Percentiles rank a stretch among this genome's conserved stretches.
Conservation (phyloP, 1,140 invertebrate species). For the Uloborus diversus region DNA sequence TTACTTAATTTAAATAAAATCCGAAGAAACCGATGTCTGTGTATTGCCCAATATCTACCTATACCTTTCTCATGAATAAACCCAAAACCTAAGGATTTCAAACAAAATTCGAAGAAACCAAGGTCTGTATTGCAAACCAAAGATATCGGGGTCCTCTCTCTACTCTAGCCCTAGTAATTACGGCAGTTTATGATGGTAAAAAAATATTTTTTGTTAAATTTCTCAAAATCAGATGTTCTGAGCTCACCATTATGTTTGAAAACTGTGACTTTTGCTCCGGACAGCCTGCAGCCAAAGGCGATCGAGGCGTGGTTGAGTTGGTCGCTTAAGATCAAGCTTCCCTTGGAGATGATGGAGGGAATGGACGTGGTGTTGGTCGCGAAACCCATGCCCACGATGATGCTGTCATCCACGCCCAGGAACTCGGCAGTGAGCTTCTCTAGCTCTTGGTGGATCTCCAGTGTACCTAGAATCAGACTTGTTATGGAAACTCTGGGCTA, state of each 20-base stretch:
- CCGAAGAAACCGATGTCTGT: too few relatives aligned
- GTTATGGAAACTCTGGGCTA: too few relatives aligned
- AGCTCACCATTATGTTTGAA: conserved; percentile 80
- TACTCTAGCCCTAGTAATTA: not conserved
- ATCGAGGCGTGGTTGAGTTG: conserved; percentile 97
- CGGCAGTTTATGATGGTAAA: not conserved
- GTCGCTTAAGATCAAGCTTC: conserved; percentile 91
- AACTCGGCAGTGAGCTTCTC: too few relatives aligned
- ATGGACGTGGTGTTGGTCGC: conserved; percentile 96
- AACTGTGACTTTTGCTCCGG: conserved; percentile 84
- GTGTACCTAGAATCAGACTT: conserved; percentile 71
- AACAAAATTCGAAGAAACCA: too few relatives aligned
- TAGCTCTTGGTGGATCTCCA: conserved; percentile 77
- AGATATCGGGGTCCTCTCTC: not conserved
- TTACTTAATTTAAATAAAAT: too few relatives aligned
- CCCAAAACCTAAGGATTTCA: too few relatives aligned
- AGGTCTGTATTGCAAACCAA: too few relatives aligned
- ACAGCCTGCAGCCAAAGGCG: conserved; percentile 89
- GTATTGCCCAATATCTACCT: too few relatives aligned
- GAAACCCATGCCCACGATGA: conserved; percentile 99
- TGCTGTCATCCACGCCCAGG: too few relatives aligned
- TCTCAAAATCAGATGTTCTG: too few relatives aligned
- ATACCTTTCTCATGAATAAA: too few relatives aligned
- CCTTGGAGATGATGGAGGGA: conserved; percentile 82
- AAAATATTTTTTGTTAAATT: too few relatives aligned